Percentiles rank a stretch among this genome's conserved stretches.
These are phyloP conservation scores for Laterallus jamaicensis DNA, from an alignment of 2,113 vertebrate species.

Conservation along the genomic window DNA sequence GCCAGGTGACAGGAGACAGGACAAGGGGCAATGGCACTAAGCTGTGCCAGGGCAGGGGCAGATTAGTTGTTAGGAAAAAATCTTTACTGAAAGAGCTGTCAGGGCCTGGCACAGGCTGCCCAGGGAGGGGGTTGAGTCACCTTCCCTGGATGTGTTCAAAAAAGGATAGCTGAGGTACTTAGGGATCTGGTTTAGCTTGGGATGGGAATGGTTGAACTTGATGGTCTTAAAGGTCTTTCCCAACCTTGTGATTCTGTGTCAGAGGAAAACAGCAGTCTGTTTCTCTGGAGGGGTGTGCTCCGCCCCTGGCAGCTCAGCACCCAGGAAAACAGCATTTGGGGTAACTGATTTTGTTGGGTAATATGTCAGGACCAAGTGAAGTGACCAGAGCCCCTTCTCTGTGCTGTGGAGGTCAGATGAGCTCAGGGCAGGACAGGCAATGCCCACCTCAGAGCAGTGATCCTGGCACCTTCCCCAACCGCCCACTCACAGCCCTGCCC, in stretches of 20 bases:
- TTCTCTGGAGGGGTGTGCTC: background rate
- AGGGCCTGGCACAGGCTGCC: too few species aligned
- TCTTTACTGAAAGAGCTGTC: too few species aligned
- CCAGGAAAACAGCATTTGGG: background rate
- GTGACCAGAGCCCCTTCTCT: background rate
- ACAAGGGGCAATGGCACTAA: too few species aligned
- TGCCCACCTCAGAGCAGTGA: background rate
- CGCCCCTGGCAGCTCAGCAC: background rate
- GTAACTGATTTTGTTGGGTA: background rate
- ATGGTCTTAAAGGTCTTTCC: too few species aligned
- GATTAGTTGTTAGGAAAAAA: too few species aligned
- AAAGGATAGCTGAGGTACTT: too few species aligned
- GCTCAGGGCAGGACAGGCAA: background rate
- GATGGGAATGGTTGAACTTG: too few species aligned
- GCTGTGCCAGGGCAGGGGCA: too few species aligned
- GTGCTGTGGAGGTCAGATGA: fast-evolving
- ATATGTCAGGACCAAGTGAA: background rate
- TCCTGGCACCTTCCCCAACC: background rate
- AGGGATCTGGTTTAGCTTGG: too few species aligned
- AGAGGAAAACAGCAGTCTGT: background rate
- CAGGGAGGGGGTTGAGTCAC: too few species aligned
- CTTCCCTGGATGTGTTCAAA: too few species aligned
- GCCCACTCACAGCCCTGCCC: background rate
- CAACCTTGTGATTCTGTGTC: background rate
- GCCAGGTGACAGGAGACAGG: too few species aligned